A percentile compares a stretch with the other conserved stretches of the same genome.
These are phyloP conservation scores for Plotosus lineatus DNA, from an alignment of 2,113 vertebrate species.

Conservation along the genomic window DNA sequence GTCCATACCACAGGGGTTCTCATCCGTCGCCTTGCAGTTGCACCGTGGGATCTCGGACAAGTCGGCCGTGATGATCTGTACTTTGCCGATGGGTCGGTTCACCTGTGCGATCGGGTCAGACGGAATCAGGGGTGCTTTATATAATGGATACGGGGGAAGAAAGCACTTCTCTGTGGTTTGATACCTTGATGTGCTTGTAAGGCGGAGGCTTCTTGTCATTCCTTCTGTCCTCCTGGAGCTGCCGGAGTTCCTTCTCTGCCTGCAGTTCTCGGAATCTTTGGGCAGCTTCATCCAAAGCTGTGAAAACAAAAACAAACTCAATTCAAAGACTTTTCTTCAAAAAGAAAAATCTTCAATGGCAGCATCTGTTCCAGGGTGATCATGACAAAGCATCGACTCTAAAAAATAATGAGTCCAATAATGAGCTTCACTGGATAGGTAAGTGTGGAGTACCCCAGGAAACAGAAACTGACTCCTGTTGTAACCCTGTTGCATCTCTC, in stretches of 20 bases:
- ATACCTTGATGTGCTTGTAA: slow-evolving; percentile 93
- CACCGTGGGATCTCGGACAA: slow-evolving; percentile 93
- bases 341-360: neutral
- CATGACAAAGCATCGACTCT: too few species aligned
- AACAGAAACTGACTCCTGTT: too few species aligned
- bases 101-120: slow-evolving; percentile 71
- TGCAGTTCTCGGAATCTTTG: slow-evolving; percentile 91
- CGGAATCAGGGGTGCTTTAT: too few species aligned
- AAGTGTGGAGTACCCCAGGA: too few species aligned
- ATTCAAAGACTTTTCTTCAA: neutral
- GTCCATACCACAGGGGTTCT: slow-evolving; percentile 92
- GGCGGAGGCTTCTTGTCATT: slow-evolving; percentile 97
- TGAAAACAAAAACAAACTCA: neutral
- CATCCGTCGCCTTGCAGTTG: slow-evolving; percentile 93
- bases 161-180: neutral
- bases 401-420: too few species aligned
- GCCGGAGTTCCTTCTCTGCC: slow-evolving; percentile 91
- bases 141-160: neutral
- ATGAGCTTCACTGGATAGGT: too few species aligned
- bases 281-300: slow-evolving; percentile 95
- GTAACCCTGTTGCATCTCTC: too few species aligned
- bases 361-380: too few species aligned
- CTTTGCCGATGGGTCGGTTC: slow-evolving; percentile 92
- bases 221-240: slow-evolving; percentile 93
- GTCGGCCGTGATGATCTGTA: slow-evolving; percentile 95